Evolutionary conservation across 2,888 invertebrate genomes (phyloP).

Genomic region (Molorchus minor): DNA sequence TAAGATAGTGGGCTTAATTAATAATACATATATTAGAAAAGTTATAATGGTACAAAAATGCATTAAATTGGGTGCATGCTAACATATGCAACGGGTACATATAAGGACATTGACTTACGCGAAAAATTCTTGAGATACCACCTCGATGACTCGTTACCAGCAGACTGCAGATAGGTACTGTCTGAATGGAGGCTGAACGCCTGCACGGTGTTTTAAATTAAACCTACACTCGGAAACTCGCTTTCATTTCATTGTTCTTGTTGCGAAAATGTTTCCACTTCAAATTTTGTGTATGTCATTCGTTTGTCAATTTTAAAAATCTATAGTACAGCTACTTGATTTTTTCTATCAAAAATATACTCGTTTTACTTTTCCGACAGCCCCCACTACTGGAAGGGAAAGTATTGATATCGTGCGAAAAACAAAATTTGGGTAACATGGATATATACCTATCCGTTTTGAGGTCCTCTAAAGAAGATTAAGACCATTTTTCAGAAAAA

Average conservation of each 20-base stretch:
- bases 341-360: too few species aligned
- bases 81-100: too few species aligned
- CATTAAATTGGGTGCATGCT: background rate
- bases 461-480: too few species aligned
- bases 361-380: too few species aligned
- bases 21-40: background rate
- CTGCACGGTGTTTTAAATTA: constrained; percentile 15
- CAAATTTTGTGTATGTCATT: background rate
- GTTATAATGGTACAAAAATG: background rate
- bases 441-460: too few species aligned
- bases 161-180: constrained; percentile 16
- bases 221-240: constrained; percentile 14
- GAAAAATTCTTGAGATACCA: constrained; percentile 23
- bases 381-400: background rate
- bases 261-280: background rate
- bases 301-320: background rate
- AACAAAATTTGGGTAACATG: background rate
- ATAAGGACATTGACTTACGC: constrained; percentile 23
- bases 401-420: too few species aligned
- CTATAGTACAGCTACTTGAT: constrained; percentile 2
- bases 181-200: constrained; percentile 9
- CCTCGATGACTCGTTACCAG: constrained; percentile 13
- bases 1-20: too few species aligned
- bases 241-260: constrained; percentile 1
- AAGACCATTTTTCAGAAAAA: too few species aligned